A percentile compares a stretch with the other conserved stretches of the same genome.
phyloP scores from a whole-genome alignment of 2,888 invertebrate genomes.

The Hydrotaea cyrtoneurina region DNA sequence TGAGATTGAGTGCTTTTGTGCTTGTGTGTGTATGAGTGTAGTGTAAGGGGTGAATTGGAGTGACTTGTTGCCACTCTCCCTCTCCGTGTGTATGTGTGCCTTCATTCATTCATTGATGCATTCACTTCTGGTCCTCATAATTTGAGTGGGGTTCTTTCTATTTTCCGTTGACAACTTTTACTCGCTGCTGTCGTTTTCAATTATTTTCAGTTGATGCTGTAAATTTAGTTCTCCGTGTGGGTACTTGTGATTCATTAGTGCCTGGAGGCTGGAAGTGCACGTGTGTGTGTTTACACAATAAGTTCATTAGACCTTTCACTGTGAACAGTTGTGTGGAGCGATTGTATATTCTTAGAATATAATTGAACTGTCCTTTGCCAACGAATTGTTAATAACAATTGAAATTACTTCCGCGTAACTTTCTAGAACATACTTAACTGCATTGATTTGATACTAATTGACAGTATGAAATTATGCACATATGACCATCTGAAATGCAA shows the following conservation, averaged over 20 bases:
- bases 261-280: not conserved
- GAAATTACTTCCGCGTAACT: not conserved
- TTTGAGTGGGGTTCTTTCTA: slow-evolving; percentile 10
- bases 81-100: not conserved
- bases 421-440: no score
- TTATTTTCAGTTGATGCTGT: not conserved
- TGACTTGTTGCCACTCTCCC: not conserved
- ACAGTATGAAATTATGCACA: no score
- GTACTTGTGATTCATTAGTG: slow-evolving; percentile 46
- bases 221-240: not conserved
- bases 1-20: slow-evolving; percentile 32
- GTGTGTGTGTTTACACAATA: not conserved
- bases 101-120: not conserved
- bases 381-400: no score
- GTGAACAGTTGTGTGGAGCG: not conserved
- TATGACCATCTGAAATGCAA: no score
- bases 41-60: slow-evolving; percentile 54
- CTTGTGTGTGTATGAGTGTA: no score
- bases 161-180: slow-evolving; percentile 57
- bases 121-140: not conserved
- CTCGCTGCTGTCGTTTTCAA: slow-evolving; percentile 38
- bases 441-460: no score
- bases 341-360: slow-evolving; percentile 48
- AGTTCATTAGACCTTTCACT: slow-evolving; percentile 31
- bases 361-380: slow-evolving; percentile 10